Conservation (phyloP, 2,888 invertebrate genomes). For the Tigriopus californicus region DNA sequence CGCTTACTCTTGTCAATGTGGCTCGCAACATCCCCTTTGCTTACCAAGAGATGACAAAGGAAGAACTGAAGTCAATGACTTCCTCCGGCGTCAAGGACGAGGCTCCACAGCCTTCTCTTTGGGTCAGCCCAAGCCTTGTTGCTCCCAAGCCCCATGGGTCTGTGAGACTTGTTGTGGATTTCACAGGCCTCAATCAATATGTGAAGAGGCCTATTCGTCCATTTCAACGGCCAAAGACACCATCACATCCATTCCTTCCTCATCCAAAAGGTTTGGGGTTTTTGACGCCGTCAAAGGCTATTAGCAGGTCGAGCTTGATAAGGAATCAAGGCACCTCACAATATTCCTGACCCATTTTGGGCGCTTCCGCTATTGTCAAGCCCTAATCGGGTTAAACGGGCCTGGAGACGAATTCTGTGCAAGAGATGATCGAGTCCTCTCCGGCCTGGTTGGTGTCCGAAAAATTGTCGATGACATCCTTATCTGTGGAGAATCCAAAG, state of each 20-base stretch:
- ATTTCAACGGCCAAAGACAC: neutral
- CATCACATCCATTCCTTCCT: neutral
- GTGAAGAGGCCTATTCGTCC: neutral
- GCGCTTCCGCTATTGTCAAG: neutral
- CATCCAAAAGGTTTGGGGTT: neutral
- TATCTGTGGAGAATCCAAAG: neutral
- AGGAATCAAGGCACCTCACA: neutral
- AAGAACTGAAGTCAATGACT: no score
- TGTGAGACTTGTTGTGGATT: neutral
- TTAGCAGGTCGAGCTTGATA: neutral
- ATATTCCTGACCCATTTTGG: neutral
- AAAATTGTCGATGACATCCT: neutral
- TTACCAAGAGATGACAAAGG: no score
- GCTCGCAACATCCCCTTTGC: neutral
- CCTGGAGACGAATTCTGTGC: neutral
- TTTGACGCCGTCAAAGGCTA: neutral
- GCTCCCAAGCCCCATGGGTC: neutral
- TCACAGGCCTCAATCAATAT: neutral
- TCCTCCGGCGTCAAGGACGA: neutral
- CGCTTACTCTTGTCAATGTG: neutral
- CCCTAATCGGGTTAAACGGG: neutral
- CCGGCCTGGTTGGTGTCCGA: neutral
- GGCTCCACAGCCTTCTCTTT: neutral
- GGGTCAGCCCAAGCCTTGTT: neutral
- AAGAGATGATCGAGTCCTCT: neutral